A percentile compares a stretch with the other conserved stretches of the same genome.
Evolutionary conservation across 2,113 vertebrate species (phyloP).

Genomic region (Euleptes europaea): DNA sequence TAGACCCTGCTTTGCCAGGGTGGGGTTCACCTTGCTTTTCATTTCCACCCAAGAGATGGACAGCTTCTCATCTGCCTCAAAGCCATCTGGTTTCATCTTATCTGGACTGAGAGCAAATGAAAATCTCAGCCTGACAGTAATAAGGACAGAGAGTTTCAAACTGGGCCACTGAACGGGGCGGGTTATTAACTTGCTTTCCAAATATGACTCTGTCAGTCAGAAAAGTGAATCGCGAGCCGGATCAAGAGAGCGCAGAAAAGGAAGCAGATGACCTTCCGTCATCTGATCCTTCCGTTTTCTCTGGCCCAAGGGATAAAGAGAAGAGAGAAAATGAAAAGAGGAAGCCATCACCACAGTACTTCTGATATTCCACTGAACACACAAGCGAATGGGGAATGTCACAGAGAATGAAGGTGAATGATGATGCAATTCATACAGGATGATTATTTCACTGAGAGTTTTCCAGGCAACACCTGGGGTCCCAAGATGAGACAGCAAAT

Average conservation of each 20-base stretch:
- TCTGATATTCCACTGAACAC: constrained; percentile 25
- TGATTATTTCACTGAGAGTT: constrained; percentile 41
- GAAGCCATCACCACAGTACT: constrained; percentile 15
- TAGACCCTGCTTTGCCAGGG: neutral
- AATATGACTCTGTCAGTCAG: neutral
- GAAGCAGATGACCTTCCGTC: neutral
- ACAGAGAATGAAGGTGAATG: constrained; percentile 21
- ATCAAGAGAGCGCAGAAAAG: neutral
- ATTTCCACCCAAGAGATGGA: neutral
- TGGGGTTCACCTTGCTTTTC: neutral
- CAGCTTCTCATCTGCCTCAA: neutral
- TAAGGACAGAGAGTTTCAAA: neutral
- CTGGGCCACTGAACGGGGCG: neutral
- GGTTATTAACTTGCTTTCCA: constrained; percentile 5
- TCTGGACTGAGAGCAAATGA: neutral
- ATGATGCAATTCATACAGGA: constrained; percentile 46
- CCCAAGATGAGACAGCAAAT: neutral
- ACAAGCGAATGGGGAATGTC: constrained; percentile 49
- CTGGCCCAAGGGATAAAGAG: neutral
- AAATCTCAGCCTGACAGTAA: neutral
- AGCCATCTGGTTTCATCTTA: neutral
- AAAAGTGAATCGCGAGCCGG: neutral
- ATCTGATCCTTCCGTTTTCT: neutral
- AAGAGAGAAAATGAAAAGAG: neutral
- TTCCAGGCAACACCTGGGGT: constrained; percentile 47